These are phyloP conservation scores for Balearica regulorum DNA, from an alignment of 2,797 vertebrate genomes.

Conservation along the genomic window DNA sequence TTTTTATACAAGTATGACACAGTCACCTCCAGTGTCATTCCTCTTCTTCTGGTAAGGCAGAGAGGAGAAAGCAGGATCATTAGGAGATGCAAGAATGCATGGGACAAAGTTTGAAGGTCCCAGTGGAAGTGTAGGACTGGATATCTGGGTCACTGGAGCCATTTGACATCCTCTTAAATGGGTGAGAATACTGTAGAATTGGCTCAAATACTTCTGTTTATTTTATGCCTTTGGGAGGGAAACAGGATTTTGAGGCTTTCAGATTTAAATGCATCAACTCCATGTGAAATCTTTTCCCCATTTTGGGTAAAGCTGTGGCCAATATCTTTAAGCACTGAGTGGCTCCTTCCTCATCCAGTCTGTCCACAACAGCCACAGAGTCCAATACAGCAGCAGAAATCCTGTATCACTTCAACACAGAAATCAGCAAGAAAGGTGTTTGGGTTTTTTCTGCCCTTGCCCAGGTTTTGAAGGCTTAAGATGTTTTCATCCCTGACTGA, in stretches of 20 bases:
- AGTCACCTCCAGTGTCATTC: neutral
- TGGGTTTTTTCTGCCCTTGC: neutral
- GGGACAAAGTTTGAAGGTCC: neutral
- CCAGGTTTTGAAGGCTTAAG: neutral
- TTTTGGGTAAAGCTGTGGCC: neutral
- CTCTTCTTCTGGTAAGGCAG: neutral
- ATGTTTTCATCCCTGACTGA: neutral
- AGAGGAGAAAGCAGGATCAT: neutral
- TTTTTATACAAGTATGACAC: neutral
- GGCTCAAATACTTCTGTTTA: neutral
- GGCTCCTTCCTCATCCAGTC: neutral
- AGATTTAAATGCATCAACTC: neutral
- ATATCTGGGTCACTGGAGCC: constrained; percentile 5
- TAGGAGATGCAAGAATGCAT: constrained; percentile 16
- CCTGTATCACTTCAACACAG: neutral
- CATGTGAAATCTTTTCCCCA: neutral
- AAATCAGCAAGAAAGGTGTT: neutral
- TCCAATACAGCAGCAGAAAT: neutral
- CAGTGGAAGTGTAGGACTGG: neutral
- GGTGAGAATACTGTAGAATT: neutral
- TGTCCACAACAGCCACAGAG: neutral
- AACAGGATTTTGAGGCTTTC: neutral
- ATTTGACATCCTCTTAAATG: constrained; percentile 2
- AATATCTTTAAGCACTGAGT: neutral
- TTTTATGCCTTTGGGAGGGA: neutral